A percentile compares a stretch with the other conserved stretches of the same genome.
Conservation (phyloP, 2,888 invertebrate genomes). For the Oxycera nigricornis region DNA sequence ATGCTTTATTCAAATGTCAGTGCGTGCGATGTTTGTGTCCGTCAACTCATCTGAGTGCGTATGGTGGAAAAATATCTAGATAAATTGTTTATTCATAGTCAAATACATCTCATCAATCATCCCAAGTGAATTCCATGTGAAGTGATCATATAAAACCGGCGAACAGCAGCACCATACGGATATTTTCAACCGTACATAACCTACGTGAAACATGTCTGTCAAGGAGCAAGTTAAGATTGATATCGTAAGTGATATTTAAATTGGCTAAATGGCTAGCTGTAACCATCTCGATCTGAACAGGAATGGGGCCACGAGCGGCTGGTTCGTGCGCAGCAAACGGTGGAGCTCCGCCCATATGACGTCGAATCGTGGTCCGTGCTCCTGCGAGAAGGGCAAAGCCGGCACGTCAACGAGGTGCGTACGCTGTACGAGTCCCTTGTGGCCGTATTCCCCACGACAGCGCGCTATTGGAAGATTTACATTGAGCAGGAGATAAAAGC, state of each 20-base stretch:
- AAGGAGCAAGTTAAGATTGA: slow-evolving; percentile 61
- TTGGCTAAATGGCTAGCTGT: neutral
- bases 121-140: too few species aligned
- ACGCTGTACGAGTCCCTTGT: slow-evolving; percentile 94
- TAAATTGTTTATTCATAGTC: too few species aligned
- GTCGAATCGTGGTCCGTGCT: slow-evolving; percentile 98
- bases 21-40: too few species aligned
- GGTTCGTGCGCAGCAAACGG: slow-evolving; percentile 81
- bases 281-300: slow-evolving; percentile 60
- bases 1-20: too few species aligned
- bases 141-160: too few species aligned
- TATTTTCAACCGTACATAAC: neutral
- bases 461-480: slow-evolving; percentile 98
- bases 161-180: too few species aligned
- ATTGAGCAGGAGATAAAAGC: slow-evolving; percentile 98
- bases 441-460: slow-evolving; percentile 92
- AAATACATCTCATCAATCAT: too few species aligned
- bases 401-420: slow-evolving; percentile 88
- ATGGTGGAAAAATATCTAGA: too few species aligned
- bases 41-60: too few species aligned
- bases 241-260: slow-evolving; percentile 56
- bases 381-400: slow-evolving; percentile 88
- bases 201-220: slow-evolving; percentile 55
- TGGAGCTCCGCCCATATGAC: slow-evolving; percentile 90
- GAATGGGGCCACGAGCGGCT: slow-evolving; percentile 90